Evolutionary conservation across 2,797 vertebrate genomes (phyloP).

Genomic region (Kryptopterus vitreolus): DNA sequence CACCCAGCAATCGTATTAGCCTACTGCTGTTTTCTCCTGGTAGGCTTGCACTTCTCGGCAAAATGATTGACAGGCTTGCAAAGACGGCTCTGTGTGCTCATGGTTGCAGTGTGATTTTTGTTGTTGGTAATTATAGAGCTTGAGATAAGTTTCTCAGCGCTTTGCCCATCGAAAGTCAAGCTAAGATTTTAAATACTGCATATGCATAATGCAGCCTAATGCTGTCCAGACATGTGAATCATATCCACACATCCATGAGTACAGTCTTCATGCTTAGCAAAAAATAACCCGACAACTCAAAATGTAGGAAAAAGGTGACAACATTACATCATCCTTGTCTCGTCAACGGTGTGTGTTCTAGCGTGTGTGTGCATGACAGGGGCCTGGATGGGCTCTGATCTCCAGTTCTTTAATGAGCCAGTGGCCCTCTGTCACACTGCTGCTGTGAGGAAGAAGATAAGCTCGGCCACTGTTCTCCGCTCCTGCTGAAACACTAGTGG

Average conservation of each 20-base stretch:
- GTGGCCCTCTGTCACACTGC: conserved; percentile 72
- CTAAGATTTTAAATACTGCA: background rate
- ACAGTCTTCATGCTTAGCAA: background rate
- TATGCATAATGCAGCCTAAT: background rate
- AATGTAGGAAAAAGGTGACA: conserved; percentile 11
- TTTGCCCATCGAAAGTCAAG: background rate
- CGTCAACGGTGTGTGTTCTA: conserved; percentile 28
- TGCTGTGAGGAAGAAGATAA: conserved; percentile 78
- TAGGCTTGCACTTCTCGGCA: conserved; percentile 12
- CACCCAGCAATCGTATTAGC: conserved; percentile 19
- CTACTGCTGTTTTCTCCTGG: conserved; percentile 10
- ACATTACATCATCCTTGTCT: conserved; percentile 47
- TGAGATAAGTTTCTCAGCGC: conserved; percentile 1
- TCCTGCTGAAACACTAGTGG: conserved; percentile 70
- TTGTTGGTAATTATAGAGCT: conserved; percentile 18
- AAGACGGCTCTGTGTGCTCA: conserved; percentile 2
- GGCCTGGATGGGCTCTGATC: conserved; percentile 62
- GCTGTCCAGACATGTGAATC: background rate
- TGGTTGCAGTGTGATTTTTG: conserved; percentile 11
- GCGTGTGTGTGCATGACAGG: conserved; percentile 40
- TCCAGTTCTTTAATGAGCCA: conserved; percentile 77
- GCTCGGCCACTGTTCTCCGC: conserved; percentile 68
- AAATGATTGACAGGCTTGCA: conserved; percentile 26
- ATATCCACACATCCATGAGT: background rate
- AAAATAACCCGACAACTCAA: background rate